A percentile compares a stretch with the other conserved stretches of the same genome.
phyloP scores from a whole-genome alignment of 2,888 invertebrate species.

The Pelosia muscerda region DNA sequence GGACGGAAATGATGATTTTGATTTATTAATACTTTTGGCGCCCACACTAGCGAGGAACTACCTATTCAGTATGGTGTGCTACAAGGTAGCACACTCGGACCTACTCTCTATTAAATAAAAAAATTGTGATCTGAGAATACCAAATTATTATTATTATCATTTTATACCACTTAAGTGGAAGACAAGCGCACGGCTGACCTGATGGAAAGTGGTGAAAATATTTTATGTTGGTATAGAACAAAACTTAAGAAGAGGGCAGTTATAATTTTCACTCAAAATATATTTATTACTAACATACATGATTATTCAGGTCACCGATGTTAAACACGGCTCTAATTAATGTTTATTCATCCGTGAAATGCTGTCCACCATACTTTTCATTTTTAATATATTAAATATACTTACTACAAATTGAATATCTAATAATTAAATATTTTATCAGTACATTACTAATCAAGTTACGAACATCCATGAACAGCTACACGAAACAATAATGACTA shows the following conservation, averaged over 20 bases:
- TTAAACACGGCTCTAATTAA: background rate
- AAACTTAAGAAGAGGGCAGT: background rate
- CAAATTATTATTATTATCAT: too few relatives aligned
- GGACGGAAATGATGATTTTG: too few relatives aligned
- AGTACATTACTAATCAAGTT: constrained; percentile 44
- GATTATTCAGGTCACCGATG: background rate
- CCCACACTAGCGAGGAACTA: too few relatives aligned
- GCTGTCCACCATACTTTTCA: background rate
- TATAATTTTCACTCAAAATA: background rate
- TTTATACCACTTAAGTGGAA: too few relatives aligned
- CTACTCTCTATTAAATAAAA: too few relatives aligned
- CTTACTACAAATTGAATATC: background rate
- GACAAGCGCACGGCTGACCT: too few relatives aligned
- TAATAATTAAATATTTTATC: constrained; percentile 38
- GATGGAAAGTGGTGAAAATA: too few relatives aligned
- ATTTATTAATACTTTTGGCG: too few relatives aligned
- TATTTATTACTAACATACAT: background rate
- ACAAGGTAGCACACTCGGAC: too few relatives aligned
- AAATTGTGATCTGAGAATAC: too few relatives aligned
- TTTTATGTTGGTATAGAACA: too few relatives aligned
- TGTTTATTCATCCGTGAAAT: background rate
- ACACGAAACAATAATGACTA: constrained; percentile 75
- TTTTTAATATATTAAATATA: background rate
- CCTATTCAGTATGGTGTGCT: too few relatives aligned
- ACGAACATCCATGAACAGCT: constrained; percentile 67